phyloP scores from a whole-genome alignment of 2,888 invertebrate genomes.

The Neoascia interrupta region DNA sequence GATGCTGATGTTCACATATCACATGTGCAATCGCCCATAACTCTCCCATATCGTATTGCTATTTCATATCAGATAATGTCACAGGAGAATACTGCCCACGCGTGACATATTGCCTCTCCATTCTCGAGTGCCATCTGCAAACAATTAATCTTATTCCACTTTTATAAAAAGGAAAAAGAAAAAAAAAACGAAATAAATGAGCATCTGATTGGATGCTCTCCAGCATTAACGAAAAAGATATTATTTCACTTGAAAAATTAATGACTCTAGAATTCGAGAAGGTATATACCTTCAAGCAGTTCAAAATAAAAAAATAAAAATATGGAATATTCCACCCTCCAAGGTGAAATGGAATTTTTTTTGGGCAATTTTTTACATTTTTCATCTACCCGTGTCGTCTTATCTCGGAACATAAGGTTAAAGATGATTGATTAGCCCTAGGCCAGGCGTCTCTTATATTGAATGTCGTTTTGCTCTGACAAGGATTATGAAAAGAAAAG shows the following conservation, averaged over 20 bases:
- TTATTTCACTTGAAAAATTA: conserved; percentile 48
- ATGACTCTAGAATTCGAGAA: conserved; percentile 28
- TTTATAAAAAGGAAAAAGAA: background rate
- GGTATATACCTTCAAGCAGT: background rate
- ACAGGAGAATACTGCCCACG: conserved; percentile 2
- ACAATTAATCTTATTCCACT: conserved; percentile 54
- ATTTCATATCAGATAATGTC: conserved; percentile 3
- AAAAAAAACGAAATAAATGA: background rate
- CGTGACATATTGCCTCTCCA: background rate
- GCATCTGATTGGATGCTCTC: conserved; percentile 43
- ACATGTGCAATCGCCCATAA: background rate
- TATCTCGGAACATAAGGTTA: conserved; percentile 43
- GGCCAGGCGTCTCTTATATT: conserved; percentile 34
- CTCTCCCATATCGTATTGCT: conserved; percentile 10
- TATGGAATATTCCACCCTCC: background rate
- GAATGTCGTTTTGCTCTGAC: conserved; percentile 36
- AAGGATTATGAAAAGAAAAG: conserved; percentile 28
- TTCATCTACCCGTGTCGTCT: conserved; percentile 24
- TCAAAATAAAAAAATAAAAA: background rate
- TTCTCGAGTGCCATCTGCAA: conserved; percentile 8
- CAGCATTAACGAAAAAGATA: conserved; percentile 24
- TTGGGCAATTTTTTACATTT: conserved; percentile 8
- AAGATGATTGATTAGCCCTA: conserved; percentile 51
- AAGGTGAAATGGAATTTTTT: background rate
- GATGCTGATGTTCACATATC: too few relatives aligned